These are phyloP conservation scores for Spialia ferax DNA, from an alignment of 2,888 invertebrate species.

Conservation along the genomic window DNA sequence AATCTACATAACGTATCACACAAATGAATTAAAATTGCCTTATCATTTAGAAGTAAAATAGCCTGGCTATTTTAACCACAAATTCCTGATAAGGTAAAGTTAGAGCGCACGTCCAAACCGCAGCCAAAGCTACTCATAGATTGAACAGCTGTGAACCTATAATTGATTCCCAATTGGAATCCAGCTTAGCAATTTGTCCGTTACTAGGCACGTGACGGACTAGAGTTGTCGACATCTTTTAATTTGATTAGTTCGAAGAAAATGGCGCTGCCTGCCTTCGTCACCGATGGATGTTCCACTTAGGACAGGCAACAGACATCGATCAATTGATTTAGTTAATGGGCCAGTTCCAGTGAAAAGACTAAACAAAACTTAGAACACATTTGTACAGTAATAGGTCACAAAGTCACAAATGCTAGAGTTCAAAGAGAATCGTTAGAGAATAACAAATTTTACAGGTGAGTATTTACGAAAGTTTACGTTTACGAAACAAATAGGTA, in stretches of 20 bases:
- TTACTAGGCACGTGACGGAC: not conserved
- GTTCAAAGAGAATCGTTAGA: too few species aligned
- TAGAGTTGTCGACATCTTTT: constrained; percentile 1
- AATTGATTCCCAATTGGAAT: constrained; percentile 3
- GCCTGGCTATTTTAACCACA: not conserved
- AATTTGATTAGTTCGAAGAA: constrained; percentile 9
- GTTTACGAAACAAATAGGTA: too few species aligned
- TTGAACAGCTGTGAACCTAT: not conserved
- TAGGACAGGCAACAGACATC: not conserved
- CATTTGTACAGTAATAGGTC: too few species aligned
- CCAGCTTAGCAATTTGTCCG: constrained; percentile 5
- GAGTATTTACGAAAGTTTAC: too few species aligned
- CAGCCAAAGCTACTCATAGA: not conserved
- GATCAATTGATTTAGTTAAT: not conserved
- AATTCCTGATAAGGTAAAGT: not conserved
- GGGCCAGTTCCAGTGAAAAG: not conserved
- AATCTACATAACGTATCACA: too few species aligned
- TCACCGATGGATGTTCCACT: not conserved
- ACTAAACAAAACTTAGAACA: too few species aligned
- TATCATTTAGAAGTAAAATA: too few species aligned
- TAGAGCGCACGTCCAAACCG: not conserved
- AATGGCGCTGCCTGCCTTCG: not conserved
- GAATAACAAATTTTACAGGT: too few species aligned
- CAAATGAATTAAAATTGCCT: too few species aligned
- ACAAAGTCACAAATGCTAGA: too few species aligned